These are phyloP conservation scores for Catostomus latipinnis DNA, from an alignment of 2,797 vertebrate genomes.

Conservation along the genomic window DNA sequence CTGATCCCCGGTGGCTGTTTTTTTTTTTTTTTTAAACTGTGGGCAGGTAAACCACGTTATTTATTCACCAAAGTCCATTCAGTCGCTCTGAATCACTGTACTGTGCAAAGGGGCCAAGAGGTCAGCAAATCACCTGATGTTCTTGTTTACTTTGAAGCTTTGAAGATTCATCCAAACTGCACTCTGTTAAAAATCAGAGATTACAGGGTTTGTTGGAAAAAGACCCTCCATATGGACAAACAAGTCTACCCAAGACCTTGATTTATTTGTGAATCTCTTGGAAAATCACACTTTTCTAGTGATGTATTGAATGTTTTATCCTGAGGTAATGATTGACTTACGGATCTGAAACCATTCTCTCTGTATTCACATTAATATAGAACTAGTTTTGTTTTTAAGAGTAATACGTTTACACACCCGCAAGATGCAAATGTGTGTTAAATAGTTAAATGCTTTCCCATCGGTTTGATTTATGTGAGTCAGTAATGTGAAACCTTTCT, in stretches of 20 bases:
- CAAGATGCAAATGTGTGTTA: not conserved
- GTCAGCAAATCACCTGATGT: conserved; percentile 2
- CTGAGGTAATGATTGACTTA: not conserved
- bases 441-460: conserved; percentile 19
- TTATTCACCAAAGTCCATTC: conserved; percentile 38
- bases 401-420: too few relatives aligned
- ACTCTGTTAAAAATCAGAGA: conserved; percentile 22
- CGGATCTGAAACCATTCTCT: not conserved
- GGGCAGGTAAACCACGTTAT: conserved; percentile 40
- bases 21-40: conserved; percentile 2
- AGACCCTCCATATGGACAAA: not conserved
- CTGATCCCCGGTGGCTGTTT: not conserved
- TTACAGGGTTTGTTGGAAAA: not conserved
- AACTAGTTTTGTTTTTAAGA: too few relatives aligned
- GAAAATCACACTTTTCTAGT: conserved; percentile 32
- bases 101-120: conserved; percentile 19
- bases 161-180: conserved; percentile 13
- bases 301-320: not conserved
- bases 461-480: conserved; percentile 13
- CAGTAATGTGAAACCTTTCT: not conserved
- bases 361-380: too few relatives aligned
- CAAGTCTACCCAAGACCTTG: not conserved
- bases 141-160: conserved; percentile 41
- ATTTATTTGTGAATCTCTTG: conserved; percentile 37
- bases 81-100: conserved; percentile 31